Base-by-base conservation (phyloP, 2,888 invertebrate species). In the Eurytoma adleriae region DNA sequence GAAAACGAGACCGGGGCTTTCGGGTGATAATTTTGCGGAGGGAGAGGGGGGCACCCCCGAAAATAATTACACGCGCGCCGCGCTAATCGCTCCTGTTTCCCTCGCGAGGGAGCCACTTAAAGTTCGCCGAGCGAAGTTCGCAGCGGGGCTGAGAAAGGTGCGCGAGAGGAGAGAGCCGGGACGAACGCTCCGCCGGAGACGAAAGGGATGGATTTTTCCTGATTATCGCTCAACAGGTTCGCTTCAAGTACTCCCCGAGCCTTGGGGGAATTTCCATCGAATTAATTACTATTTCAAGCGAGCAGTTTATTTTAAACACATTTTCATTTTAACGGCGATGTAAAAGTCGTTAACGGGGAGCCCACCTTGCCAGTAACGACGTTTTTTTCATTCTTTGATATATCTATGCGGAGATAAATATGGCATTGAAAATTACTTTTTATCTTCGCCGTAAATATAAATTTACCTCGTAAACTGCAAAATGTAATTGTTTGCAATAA, bases 31-130 rank as follows among this genome's bases (percentile, higher is more conserved):
- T 73, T 73, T 54, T 40, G 50, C 61, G 24, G 16, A 4, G 30
- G 30, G 2, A 4, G 30, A 4, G 30, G n/a, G n/a, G 59, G 30
- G 30, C n/a, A 61, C 20, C 20, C 56, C 66, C 57, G 68, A 76
- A 79, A 79, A 79, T 75, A 79, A 79, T 79, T 79, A 79, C 69
- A 40, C 40, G 3, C 61, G 10, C 2, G 30, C 24, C 40, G 59
- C 40, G 78, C 78, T 71, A 72, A 78, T 67, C 73, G 73, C 56
- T 56, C 64, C 52, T 50, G 50, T 40, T 30, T 59, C 70, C 3
- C 18, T 30, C 1, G 13, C 30, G 40, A 14, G 56, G 24, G n/a
- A 52, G 20, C 14, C 20, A 52, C 20, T 14, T 14, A n/a, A 52
- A 30, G 52, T 27, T 70, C 27, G 50, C 70, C 27, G 70, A 27